Base-by-base conservation (phyloP, 2,888 invertebrate genomes). In the Drosophila subquinaria region DNA sequence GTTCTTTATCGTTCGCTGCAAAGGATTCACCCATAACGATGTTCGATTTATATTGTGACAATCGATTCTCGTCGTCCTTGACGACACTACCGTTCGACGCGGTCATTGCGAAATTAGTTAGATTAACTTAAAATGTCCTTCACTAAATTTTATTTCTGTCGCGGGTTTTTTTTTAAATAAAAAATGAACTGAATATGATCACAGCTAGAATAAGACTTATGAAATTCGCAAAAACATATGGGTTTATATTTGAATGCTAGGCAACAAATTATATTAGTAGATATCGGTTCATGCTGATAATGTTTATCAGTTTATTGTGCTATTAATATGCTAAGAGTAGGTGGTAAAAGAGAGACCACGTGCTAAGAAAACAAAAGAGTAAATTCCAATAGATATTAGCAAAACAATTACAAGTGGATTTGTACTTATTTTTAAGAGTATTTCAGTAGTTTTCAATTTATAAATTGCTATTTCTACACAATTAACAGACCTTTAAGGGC, bases 11-110 rank as follows among this genome's bases (percentile, higher is more conserved):
- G 15, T 71, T 63, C 13, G 43, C 52, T 13, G 60, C 75, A 1
- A 85, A 61, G 51, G 87, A 75, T 11, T 75, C 75, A 11, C 53
- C 70, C 72, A 84, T 69, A 23, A 85, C 45, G 10, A 84, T 88
- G 48, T 84, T 84, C 4, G 86, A 42, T 69, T 82, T 79, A 23
- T 84, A 84, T 27, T 80, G 73, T 11, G 82, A 80, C 13, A 73
- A 62, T 45, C 62, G 59, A 35, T 72, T 60, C 0, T 62, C 76
- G 59, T 85, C 76, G 66, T 84, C 84, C 86, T 85, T 66, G 83
- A 51, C 73, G 81, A 71, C 62, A 30, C 62, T 70, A 38, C 88
- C 84, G 76, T 84, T 84, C 4, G 72, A 66, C 30, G 53, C 82
- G 52, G 86, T 67, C 84, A 84, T 84, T 65, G 6, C 64, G 15